phyloP scores from a whole-genome alignment of 2,113 vertebrate genomes.

The Salvelinus sp. region DNA sequence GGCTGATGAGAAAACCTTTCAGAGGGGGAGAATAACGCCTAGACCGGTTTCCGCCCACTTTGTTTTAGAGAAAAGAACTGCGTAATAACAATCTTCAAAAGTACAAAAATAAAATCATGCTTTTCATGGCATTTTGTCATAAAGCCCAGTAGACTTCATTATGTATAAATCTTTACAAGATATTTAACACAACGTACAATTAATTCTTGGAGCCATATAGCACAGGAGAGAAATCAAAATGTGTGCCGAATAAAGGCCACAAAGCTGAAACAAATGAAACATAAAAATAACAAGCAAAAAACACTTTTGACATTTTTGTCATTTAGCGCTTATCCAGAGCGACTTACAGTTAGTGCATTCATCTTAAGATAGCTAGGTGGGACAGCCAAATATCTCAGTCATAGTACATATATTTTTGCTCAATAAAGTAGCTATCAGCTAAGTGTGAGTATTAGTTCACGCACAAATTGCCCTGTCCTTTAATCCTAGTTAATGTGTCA shows the following conservation, averaged over 20 bases:
- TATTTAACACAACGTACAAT: constrained; percentile 44
- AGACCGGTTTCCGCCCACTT: constrained; percentile 27
- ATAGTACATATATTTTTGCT: too few relatives aligned
- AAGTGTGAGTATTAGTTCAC: too few relatives aligned
- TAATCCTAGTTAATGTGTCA: too few relatives aligned
- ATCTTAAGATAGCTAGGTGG: too few relatives aligned
- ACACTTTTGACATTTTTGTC: too few relatives aligned
- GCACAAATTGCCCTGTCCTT: too few relatives aligned
- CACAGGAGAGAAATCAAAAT: constrained; percentile 38
- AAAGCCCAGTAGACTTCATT: constrained; percentile 44
- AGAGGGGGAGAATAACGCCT: constrained; percentile 60
- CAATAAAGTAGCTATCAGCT: too few relatives aligned
- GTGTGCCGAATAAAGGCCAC: constrained; percentile 58
- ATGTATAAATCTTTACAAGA: constrained; percentile 60
- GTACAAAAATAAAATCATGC: constrained; percentile 75
- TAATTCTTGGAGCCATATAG: constrained; percentile 7
- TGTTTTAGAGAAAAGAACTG: constrained; percentile 51
- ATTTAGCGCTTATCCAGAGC: too few relatives aligned
- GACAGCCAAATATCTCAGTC: too few relatives aligned
- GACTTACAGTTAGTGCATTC: too few relatives aligned
- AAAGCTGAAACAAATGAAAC: constrained; percentile 23
- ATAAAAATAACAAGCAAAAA: constrained; percentile 19
- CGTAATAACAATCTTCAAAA: constrained; percentile 57
- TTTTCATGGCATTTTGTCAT: constrained; percentile 58
- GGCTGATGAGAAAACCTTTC: constrained; percentile 49